Conservation (phyloP, 2,888 invertebrate genomes). For the Caenorhabditis angaria region DNA sequence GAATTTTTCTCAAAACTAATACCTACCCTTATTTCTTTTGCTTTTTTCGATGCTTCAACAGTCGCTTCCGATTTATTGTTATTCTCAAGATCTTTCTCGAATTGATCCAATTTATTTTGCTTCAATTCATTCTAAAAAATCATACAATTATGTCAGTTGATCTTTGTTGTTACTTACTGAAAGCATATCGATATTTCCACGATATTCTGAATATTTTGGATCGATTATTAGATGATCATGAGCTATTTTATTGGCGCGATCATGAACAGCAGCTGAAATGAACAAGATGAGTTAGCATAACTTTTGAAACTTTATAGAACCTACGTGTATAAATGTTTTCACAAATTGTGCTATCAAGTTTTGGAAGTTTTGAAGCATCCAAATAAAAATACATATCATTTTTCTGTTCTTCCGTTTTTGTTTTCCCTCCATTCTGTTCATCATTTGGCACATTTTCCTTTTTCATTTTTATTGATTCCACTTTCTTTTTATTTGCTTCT, state of each 20-base stretch:
- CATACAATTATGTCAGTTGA: no score
- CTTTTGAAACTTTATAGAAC: not conserved
- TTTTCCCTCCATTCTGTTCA: not conserved
- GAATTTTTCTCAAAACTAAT: no score
- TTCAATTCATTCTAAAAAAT: not conserved
- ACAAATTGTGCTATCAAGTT: not conserved
- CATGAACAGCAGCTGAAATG: not conserved
- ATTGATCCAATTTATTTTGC: not conserved
- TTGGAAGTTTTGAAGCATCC: not conserved
- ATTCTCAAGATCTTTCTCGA: not conserved
- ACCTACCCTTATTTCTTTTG: not conserved
- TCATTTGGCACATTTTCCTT: not conserved
- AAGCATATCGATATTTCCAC: not conserved
- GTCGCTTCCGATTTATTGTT: not conserved
- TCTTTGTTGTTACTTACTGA: no score
- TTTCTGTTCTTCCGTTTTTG: constrained; percentile 4
- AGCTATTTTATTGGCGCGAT: not conserved
- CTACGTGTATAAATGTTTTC: not conserved
- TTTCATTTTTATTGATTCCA: not conserved
- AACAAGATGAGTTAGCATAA: no score
- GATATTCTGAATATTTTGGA: not conserved
- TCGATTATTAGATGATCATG: not conserved
- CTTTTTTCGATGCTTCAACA: not conserved
- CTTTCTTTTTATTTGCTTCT: no score
- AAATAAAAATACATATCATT: no score